phyloP scores from a whole-genome alignment of 2,113 vertebrate species.

The Burhinus bistriatus region DNA sequence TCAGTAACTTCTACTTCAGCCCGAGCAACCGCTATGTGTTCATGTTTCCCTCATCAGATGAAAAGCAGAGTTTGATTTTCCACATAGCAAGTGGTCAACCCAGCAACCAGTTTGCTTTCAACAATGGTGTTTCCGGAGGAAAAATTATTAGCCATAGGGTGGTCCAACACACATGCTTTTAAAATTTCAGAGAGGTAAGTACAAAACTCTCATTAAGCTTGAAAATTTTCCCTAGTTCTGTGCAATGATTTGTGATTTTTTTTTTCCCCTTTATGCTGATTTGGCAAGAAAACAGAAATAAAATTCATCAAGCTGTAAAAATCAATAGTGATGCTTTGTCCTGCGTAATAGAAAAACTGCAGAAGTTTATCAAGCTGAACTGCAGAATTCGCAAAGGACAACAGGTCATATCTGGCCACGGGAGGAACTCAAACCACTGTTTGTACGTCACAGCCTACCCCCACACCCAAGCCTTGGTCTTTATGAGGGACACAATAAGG shows the following conservation, averaged over 20 bases:
- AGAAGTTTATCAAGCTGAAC: not conserved
- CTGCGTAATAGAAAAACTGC: not conserved
- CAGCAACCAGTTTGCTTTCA: not conserved
- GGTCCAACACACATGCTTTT: not conserved
- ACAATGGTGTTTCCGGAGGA: not conserved
- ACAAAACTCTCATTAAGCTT: not conserved
- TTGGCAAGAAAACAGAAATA: slow-evolving; percentile 8
- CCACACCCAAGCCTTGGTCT: not conserved
- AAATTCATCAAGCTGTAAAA: slow-evolving; percentile 36
- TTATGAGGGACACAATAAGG: not conserved
- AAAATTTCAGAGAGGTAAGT: not conserved
- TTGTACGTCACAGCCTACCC: not conserved
- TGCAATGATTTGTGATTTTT: not conserved
- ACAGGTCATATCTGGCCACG: not conserved
- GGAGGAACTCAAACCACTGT: not conserved
- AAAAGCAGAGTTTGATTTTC: not conserved
- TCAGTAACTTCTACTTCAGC: not conserved
- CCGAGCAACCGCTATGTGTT: not conserved
- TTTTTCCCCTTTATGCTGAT: not conserved
- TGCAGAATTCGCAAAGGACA: not conserved
- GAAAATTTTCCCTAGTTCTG: not conserved
- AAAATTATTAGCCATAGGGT: not conserved
- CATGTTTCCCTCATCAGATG: not conserved
- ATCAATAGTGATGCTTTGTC: slow-evolving; percentile 22
- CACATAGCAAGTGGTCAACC: not conserved